These are phyloP conservation scores for Pteropus rufus DNA, from an alignment of 2,797 vertebrate species.

Conservation along the genomic window DNA sequence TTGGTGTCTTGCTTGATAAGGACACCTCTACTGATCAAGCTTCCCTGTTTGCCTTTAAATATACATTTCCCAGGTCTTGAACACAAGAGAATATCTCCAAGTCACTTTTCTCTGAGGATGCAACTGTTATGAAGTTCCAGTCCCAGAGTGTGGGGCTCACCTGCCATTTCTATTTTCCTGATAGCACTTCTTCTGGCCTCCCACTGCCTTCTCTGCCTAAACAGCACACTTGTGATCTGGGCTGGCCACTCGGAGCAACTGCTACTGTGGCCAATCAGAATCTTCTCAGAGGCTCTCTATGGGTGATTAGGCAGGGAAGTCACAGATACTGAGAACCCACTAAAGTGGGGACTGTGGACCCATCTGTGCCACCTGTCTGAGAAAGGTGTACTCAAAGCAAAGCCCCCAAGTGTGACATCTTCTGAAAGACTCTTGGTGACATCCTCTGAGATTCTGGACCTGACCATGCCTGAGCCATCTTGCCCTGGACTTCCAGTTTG, in stretches of 20 bases:
- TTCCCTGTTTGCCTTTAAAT: neutral
- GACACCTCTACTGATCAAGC: neutral
- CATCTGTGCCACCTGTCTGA: neutral
- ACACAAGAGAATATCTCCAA: neutral
- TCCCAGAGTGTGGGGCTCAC: accelerated
- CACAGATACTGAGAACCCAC: neutral
- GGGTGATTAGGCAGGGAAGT: neutral
- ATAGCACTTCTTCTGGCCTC: neutral
- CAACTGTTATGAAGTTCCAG: neutral
- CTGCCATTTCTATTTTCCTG: neutral
- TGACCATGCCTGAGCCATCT: neutral
- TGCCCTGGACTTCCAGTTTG: neutral
- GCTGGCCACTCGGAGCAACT: neutral
- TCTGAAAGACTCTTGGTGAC: neutral
- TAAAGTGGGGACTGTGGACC: no score
- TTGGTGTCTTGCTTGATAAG: no score
- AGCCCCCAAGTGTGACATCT: neutral
- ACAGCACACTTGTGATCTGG: accelerated
- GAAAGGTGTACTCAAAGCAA: neutral
- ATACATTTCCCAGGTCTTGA: neutral
- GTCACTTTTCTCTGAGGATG: neutral
- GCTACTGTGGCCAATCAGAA: neutral
- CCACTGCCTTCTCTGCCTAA: neutral
- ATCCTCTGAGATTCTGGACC: neutral
- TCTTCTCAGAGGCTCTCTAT: neutral